Evolutionary conservation across 2,113 vertebrate species (phyloP).

Genomic region (Paratilapia polleni): DNA sequence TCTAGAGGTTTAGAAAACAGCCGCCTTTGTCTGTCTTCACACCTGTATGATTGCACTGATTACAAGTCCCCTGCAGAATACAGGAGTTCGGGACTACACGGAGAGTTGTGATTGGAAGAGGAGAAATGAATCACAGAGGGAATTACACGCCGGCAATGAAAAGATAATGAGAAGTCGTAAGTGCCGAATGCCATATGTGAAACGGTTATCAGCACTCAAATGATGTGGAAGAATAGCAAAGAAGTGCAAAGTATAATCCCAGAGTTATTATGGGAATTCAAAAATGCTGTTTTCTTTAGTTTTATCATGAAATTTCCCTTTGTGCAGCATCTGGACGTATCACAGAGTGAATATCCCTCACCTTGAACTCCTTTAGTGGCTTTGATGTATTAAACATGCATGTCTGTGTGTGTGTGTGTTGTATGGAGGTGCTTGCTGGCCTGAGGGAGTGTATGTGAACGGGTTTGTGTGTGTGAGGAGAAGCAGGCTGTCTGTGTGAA

Average conservation of each 20-base stretch:
- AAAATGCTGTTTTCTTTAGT: not conserved
- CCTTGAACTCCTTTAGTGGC: not conserved
- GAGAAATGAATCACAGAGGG: not conserved
- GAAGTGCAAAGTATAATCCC: not conserved
- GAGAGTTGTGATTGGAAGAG: slow-evolving; percentile 3
- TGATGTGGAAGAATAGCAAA: not conserved
- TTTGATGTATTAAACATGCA: slow-evolving; percentile 25
- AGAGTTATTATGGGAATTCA: not conserved
- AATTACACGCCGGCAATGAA: slow-evolving; percentile 10
- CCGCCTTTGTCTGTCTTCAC: not conserved
- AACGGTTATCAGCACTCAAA: not conserved
- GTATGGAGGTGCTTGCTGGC: not conserved
- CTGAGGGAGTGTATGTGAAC: not conserved
- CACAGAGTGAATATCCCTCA: not conserved
- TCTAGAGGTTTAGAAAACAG: not conserved
- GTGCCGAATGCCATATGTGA: not conserved
- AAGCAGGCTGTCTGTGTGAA: slow-evolving; percentile 42
- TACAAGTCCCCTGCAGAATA: not conserved
- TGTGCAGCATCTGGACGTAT: not conserved
- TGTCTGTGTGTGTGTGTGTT: slow-evolving; percentile 1
- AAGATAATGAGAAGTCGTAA: slow-evolving; percentile 14
- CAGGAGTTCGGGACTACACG: not conserved
- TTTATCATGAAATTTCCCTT: not conserved
- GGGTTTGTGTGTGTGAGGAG: slow-evolving; percentile 2
- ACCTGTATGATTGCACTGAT: slow-evolving; percentile 9